These are phyloP conservation scores for Petrolisthes cinctipes DNA, from an alignment of 2,888 invertebrate species.

Conservation along the genomic window DNA sequence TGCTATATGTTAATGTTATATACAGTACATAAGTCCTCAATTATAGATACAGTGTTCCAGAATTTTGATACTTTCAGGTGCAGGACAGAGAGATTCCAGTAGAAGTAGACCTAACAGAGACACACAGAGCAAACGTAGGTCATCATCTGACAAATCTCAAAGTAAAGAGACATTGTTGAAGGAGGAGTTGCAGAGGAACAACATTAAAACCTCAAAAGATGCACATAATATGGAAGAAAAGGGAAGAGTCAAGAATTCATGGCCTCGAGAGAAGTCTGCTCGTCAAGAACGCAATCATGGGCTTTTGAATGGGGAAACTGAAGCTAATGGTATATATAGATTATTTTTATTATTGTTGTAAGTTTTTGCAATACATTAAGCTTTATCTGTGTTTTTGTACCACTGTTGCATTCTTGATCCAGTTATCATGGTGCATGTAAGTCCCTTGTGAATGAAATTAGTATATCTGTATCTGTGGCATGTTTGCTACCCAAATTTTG, in stretches of 20 bases:
- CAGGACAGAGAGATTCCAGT: conserved; percentile 14
- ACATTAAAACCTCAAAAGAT: conserved; percentile 14
- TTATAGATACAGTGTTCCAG: neutral
- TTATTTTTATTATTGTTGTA: too few relatives aligned
- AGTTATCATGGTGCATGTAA: neutral
- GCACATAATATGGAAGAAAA: neutral
- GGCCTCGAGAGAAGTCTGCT: neutral
- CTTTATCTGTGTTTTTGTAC: neutral
- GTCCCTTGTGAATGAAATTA: neutral
- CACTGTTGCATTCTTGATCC: neutral
- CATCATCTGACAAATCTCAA: conserved; percentile 13
- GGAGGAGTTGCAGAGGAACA: conserved; percentile 5
- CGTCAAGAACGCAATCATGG: neutral
- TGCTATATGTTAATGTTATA: too few relatives aligned
- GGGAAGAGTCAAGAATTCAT: neutral
- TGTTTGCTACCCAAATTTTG: too few relatives aligned
- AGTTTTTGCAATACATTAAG: too few relatives aligned
- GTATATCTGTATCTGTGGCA: neutral
- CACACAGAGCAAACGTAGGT: neutral
- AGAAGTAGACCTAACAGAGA: conserved; percentile 20
- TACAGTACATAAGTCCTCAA: neutral
- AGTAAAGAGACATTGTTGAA: neutral
- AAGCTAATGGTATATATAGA: conserved; percentile 12
- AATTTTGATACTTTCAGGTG: neutral
- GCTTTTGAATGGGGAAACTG: conserved; percentile 6